These are phyloP conservation scores for Meloidogyne exigua DNA, from an alignment of 1,140 invertebrate genomes.

Conservation along the genomic window DNA sequence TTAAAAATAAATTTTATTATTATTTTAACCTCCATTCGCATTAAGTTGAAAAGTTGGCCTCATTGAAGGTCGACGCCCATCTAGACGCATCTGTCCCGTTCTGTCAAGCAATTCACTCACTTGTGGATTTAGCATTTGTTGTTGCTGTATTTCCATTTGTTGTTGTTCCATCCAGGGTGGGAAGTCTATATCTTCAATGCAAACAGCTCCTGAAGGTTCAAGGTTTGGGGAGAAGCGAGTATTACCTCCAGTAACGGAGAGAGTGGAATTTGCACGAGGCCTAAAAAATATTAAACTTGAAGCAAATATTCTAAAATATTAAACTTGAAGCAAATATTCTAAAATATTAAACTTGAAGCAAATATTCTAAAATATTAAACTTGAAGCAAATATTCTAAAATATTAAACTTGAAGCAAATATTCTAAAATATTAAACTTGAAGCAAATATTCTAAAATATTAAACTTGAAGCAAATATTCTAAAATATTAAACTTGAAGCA, in stretches of 20 bases:
- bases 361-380: no score
- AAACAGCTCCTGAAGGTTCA: conserved; percentile 27
- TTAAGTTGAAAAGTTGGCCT: conserved; percentile 1
- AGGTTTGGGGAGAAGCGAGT: conserved; percentile 50
- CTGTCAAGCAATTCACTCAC: conserved; percentile 55
- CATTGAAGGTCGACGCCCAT: background rate
- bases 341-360: no score
- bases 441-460: no score
- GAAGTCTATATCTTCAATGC: conserved; percentile 59
- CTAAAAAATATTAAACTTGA: conserved; percentile 28
- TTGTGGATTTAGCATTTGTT: conserved; percentile 37
- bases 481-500: no score
- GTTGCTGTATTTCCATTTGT: background rate
- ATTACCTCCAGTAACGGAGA: conserved; percentile 46
- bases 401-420: no score
- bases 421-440: no score
- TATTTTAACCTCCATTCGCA: background rate
- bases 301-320: conserved; percentile 19
- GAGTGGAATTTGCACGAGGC: conserved; percentile 52
- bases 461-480: no score
- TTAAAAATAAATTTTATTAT: background rate
- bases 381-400: no score
- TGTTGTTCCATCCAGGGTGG: conserved; percentile 51
- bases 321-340: no score
- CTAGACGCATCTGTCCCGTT: conserved; percentile 43